Evolutionary conservation across 1,140 invertebrate genomes (phyloP).

Genomic region (Charaxes varanes): DNA sequence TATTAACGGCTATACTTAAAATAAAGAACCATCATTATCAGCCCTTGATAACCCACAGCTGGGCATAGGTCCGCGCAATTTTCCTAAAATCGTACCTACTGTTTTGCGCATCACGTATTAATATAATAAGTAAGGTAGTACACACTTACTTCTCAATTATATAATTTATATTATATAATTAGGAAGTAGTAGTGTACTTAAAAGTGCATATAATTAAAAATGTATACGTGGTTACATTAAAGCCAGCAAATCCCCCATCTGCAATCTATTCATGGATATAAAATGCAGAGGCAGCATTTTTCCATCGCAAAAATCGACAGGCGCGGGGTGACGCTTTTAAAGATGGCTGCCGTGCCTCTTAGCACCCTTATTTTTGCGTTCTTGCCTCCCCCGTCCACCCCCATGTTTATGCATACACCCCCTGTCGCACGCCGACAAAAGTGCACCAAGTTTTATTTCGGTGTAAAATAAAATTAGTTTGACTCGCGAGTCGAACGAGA

Average conservation of each 20-base stretch:
- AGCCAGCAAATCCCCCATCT: constrained; percentile 13
- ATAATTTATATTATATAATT: too few species aligned
- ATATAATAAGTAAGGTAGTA: too few species aligned
- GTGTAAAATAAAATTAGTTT: constrained; percentile 38
- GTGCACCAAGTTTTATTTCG: constrained; percentile 44
- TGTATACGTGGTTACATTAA: too few species aligned
- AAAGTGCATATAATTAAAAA: constrained; percentile 9
- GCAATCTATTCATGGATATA: constrained; percentile 23
- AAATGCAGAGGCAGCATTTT: constrained; percentile 33
- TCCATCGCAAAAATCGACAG: constrained; percentile 44
- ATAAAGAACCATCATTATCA: too few species aligned
- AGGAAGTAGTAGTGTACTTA: too few species aligned
- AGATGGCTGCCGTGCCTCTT: constrained; percentile 53
- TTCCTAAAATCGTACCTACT: too few species aligned
- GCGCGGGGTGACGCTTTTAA: constrained; percentile 38
- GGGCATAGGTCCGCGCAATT: too few species aligned
- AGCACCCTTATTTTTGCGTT: constrained; percentile 63
- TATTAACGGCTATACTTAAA: too few species aligned
- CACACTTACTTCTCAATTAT: too few species aligned
- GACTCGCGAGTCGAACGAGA: constrained; percentile 30
- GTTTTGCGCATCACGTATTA: too few species aligned
- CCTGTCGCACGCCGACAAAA: constrained; percentile 33
- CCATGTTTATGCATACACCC: constrained; percentile 40
- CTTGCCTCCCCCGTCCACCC: constrained; percentile 43
- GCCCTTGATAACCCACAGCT: too few species aligned